A percentile compares a stretch with the other conserved stretches of the same genome.
Conservation (phyloP, 2,113 vertebrate species). For the Clupea harengus region DNA sequence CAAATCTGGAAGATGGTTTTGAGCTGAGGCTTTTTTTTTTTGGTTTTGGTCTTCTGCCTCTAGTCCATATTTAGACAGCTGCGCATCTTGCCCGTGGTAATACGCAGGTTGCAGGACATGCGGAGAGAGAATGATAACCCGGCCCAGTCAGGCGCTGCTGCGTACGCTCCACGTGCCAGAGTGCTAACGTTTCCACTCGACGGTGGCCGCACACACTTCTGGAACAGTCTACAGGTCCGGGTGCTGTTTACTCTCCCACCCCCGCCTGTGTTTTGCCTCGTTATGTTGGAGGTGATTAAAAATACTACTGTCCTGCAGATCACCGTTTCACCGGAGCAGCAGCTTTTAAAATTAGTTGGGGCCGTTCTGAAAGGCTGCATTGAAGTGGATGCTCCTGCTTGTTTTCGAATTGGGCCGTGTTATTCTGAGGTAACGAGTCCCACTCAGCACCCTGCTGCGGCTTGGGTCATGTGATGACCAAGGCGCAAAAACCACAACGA, state of each 20-base stretch:
- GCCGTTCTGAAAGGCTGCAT: neutral
- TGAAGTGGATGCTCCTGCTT: neutral
- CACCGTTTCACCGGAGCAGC: constrained; percentile 30
- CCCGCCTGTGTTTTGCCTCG: constrained; percentile 1
- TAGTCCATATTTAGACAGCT: constrained; percentile 7
- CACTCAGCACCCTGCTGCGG: neutral
- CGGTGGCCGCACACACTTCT: neutral
- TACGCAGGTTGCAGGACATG: constrained; percentile 15
- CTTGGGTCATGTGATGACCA: neutral
- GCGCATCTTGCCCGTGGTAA: neutral
- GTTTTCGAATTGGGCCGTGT: neutral
- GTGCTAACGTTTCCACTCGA: neutral
- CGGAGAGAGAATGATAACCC: neutral
- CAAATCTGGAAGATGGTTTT: neutral
- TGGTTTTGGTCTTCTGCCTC: constrained; percentile 15
- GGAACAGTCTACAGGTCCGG: neutral
- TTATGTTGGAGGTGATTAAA: constrained; percentile 27
- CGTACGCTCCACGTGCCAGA: neutral
- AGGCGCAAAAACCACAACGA: neutral
- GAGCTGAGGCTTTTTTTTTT: neutral
- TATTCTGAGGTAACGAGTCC: neutral
- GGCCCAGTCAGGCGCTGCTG: constrained; percentile 9
- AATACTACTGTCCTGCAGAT: constrained; percentile 28
- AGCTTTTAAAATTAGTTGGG: constrained; percentile 36
- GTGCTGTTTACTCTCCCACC: constrained; percentile 2